Conservation (phyloP, 1,140 invertebrate species). For the Rhysida immarginata region DNA sequence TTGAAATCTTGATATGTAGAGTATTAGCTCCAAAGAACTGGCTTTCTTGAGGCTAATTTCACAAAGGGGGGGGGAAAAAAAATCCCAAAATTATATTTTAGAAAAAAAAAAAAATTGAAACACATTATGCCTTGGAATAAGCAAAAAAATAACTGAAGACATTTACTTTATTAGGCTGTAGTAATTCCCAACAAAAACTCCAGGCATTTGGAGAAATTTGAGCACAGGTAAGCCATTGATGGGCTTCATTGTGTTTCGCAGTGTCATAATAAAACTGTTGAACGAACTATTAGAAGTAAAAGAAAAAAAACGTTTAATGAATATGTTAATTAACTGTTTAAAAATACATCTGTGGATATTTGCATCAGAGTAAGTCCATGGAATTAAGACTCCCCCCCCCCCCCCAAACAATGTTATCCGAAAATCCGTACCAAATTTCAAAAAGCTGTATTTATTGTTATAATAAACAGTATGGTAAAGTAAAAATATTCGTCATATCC, state of each 20-base stretch:
- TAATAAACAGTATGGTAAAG: no score
- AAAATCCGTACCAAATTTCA: no score
- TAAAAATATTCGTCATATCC: no score
- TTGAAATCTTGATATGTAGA: conserved; percentile 68
- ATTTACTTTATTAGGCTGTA: conserved; percentile 52
- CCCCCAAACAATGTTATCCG: no score
- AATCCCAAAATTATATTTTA: no score
- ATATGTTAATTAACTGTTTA: no score
- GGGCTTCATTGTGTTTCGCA: conserved; percentile 47
- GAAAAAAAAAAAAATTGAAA: conserved; percentile 10
- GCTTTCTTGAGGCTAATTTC: conserved; percentile 69
- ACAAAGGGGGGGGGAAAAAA: conserved; percentile 20
- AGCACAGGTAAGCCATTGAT: conserved; percentile 62
- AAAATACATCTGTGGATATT: no score
- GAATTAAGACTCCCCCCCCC: no score
- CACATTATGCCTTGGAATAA: conserved; percentile 8
- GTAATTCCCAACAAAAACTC: conserved; percentile 73
- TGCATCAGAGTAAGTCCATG: no score
- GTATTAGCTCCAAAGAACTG: conserved; percentile 86
- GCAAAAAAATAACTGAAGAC: conserved; percentile 6
- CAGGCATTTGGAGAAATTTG: conserved; percentile 71
- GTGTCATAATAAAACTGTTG: conserved; percentile 34
- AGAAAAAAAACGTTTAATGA: no score
- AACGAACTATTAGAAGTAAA: conserved; percentile 24
- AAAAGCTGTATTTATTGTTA: no score